Base-by-base conservation (phyloP, 1,140 invertebrate species). In the Onthophagus taurus region DNA sequence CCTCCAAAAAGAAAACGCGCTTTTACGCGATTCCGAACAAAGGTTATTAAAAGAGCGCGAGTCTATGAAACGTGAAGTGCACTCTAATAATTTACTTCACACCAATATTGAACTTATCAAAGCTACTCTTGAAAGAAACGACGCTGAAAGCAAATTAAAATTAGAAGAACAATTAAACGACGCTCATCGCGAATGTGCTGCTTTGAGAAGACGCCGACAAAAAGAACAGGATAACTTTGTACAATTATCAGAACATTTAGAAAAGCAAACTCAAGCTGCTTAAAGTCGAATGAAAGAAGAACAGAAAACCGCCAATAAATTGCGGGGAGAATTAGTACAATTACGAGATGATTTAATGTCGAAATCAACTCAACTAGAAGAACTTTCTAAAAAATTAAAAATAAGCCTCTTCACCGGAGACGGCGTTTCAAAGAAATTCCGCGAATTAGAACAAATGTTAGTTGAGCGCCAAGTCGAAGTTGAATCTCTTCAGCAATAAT, bases 21-120 rank as follows among this genome's bases (percentile, higher is more conserved):
- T 86, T 6, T 57, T 93, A 0, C 78, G 78, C 55, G 82, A 85
- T 50, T 73, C 80, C 0, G 83, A 92, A 60, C 58, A 74, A 7
- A 72, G 85, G 9, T 65, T 93, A 2, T 59, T 81, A 45, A 78
- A 81, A 41, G 91, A 95, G 65, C 74, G 82, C 46, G 89, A 94
- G 58, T 68, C 78, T 23, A 62, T 81, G 21, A 72, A 83, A 39
- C 70, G 81, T 23, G 86, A 93, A 59, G 73, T 82, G 29, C 77
- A 83, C 48, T 81, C 79, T 3, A 83, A 92, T 59, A 73, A 77
- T 17, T 58, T 89, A 36, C 59, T 95, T 13, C 71, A 86, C 30
- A 77, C 81, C 17, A 89, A 89, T 58, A 69, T 89, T 21, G 83
- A 89, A 64, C 69, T 82, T 13, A 87, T 91, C 30, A 88, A 89